These are phyloP conservation scores for Anabacerthia variegaticeps DNA, from an alignment of 2,797 vertebrate species.

Conservation along the genomic window DNA sequence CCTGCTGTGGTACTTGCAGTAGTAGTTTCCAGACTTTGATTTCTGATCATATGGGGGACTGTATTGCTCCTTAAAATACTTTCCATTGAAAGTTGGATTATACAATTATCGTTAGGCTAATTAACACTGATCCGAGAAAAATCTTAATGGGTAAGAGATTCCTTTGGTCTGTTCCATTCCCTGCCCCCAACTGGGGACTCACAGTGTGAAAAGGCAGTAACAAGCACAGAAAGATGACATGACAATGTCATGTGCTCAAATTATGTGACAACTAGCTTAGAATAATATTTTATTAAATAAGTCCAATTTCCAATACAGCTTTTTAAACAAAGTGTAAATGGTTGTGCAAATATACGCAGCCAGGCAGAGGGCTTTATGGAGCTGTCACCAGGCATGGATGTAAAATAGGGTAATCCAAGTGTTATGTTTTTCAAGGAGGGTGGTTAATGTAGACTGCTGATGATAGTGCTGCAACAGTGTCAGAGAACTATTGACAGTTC, in stretches of 20 bases:
- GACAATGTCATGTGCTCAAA: background rate
- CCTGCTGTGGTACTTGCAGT: accelerated
- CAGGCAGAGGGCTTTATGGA: background rate
- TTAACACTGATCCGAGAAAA: background rate
- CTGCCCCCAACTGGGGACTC: accelerated
- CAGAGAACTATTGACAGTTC: background rate
- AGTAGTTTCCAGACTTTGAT: background rate
- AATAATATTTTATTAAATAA: background rate
- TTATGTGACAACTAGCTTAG: background rate
- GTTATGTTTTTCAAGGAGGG: background rate
- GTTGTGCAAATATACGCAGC: background rate
- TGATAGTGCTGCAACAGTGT: background rate
- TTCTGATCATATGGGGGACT: background rate
- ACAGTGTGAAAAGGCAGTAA: background rate
- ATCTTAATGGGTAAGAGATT: background rate
- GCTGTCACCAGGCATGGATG: background rate
- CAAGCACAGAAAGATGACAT: background rate
- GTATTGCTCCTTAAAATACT: background rate
- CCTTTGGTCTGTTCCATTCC: background rate
- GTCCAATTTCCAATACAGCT: background rate
- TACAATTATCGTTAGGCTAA: background rate
- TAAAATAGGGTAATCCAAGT: background rate
- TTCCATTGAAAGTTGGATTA: background rate
- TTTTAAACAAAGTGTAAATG: background rate
- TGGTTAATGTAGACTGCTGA: background rate